Evolutionary conservation across 1,140 invertebrate species (phyloP), one percentile per base, ranked within the genome.

Genomic region (Reticulitermes speratus): DNA sequence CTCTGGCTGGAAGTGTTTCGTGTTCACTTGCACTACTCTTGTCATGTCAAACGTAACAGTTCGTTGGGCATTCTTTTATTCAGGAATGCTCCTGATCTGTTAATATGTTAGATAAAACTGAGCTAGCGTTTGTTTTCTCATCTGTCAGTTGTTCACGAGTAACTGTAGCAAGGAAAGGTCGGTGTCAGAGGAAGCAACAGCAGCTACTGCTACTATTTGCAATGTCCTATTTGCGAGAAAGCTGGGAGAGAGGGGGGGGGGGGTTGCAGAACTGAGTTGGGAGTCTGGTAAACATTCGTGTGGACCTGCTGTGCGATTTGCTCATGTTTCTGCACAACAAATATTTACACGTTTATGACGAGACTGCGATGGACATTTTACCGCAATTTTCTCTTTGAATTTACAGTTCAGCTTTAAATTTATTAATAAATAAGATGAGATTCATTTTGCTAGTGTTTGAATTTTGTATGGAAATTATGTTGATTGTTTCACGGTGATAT

Each of bases 271-370:
- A n/a, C 7, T 75, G 65, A 25, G n/a, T 75, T 75, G 2, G 25
- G 65, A 75, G 65, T 30, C 65, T 30, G 65, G 65, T 75, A 75
- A 75, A 75, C 65, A 75, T 75, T 75, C n/a, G 65, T 30, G 65
- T 75, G n/a, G 65, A 75, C 65, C 14, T 30, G 65, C 25, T 75
- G 7, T 75, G 25, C 65, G 65, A 55, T 75, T 75, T 75, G 25
- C 65, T 75, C 65, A 30, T 75, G 65, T 75, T 9, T 75, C 65
- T 75, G 25, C 65, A 75, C 65, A 75, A 75, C 65, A 75, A 75
- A 75, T 75, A 75, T 75, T 75, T 25, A 75, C 65, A 30, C 65
- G 19, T 55, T 55, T 55, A 16, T 55, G 52, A 48, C 65, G 30
- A 75, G 65, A 12, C 1, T 75, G n/a, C n/a, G 19, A 12, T 75